These are phyloP conservation scores for Thunnus maccoyii DNA, from an alignment of 2,113 vertebrate genomes.

Conservation along the genomic window DNA sequence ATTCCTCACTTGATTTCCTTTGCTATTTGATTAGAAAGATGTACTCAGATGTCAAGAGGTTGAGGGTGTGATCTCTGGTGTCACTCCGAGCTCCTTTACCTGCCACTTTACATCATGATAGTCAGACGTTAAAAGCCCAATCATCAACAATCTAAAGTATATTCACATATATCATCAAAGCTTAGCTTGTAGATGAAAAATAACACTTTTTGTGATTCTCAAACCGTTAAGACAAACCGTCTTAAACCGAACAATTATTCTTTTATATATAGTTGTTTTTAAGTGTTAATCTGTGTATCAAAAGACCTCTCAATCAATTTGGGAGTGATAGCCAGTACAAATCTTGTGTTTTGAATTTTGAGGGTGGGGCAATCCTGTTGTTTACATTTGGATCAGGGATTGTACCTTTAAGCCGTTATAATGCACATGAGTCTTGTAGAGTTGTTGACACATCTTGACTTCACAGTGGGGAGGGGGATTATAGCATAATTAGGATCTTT, in stretches of 20 bases:
- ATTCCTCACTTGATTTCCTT: not conserved
- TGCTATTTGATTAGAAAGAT: not conserved
- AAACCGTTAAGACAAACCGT: not conserved
- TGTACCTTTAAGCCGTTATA: not conserved
- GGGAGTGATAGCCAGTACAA: not conserved
- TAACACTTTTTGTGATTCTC: not conserved
- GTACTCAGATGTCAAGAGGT: not conserved
- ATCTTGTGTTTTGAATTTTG: not conserved
- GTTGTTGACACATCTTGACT: not conserved
- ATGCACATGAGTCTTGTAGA: not conserved
- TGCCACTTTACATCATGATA: too few relatives aligned
- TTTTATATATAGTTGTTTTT: not conserved
- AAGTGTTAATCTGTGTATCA: not conserved
- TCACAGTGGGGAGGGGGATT: not conserved
- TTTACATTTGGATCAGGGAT: constrained; percentile 21
- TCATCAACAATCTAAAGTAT: too few relatives aligned
- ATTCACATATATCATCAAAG: not conserved
- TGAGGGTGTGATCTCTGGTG: too few relatives aligned
- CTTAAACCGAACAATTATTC: too few relatives aligned
- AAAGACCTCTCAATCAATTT: not conserved
- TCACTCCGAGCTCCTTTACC: too few relatives aligned
- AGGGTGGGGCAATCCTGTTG: not conserved
- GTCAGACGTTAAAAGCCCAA: too few relatives aligned
- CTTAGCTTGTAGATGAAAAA: not conserved
- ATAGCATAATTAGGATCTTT: too few relatives aligned